A percentile compares a stretch with the other conserved stretches of the same genome.
phyloP scores from a whole-genome alignment of 2,797 vertebrate genomes.

The Sardinella longiceps region DNA sequence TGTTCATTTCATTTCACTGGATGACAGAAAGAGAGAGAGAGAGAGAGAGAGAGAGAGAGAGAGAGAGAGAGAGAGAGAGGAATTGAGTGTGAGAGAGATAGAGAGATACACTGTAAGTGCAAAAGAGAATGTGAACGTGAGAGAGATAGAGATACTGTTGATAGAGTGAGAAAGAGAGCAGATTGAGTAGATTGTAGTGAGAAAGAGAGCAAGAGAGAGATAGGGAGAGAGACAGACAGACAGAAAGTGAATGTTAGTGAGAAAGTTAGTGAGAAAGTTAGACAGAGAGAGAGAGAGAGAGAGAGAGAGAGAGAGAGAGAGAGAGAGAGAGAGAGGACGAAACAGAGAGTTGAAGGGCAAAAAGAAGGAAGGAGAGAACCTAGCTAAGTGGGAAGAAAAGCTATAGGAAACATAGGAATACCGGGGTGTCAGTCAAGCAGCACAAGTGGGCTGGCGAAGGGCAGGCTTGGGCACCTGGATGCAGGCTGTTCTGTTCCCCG shows the following conservation, averaged over 20 bases:
- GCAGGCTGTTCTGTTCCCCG: constrained; percentile 38
- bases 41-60: not conserved
- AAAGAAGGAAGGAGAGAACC: not conserved
- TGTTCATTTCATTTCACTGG: constrained; percentile 47
- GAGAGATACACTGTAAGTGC: too few species aligned
- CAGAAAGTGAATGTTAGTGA: not conserved
- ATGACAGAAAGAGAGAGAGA: constrained; percentile 10
- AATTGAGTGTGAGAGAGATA: too few species aligned
- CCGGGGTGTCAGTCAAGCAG: constrained; percentile 27
- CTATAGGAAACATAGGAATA: constrained; percentile 24
- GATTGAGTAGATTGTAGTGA: too few species aligned
- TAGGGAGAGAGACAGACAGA: not conserved
- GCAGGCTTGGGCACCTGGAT: constrained; percentile 41
- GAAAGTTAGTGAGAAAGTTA: too few species aligned
- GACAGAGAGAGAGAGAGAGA: constrained; percentile 1
- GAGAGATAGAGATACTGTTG: not conserved
- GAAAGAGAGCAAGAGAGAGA: too few species aligned
- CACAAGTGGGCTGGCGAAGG: constrained; percentile 6
- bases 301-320: not conserved
- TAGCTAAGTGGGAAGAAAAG: constrained; percentile 22
- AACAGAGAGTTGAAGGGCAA: too few species aligned
- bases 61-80: constrained; percentile 10
- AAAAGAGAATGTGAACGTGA: not conserved
- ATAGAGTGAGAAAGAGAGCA: not conserved
- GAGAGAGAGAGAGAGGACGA: not conserved